Base-by-base conservation (phyloP, 2,888 invertebrate genomes). In the Pristionchus maxplancki region DNA sequence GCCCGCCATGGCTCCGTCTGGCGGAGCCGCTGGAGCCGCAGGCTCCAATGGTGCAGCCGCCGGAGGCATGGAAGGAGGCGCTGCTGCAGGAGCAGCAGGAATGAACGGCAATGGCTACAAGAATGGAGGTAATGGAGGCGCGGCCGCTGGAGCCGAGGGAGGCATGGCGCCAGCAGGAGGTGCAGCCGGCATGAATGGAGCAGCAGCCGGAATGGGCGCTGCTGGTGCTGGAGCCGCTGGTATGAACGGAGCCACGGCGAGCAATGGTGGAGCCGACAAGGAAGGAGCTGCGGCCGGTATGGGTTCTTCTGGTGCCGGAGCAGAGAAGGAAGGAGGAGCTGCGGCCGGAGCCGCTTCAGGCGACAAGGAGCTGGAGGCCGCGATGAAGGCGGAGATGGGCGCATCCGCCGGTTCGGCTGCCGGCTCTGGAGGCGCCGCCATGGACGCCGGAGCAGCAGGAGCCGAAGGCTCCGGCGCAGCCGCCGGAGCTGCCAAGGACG, bases 1-100 rank as follows among this genome's bases (percentile, higher is more conserved):
- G 6, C 90, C 82, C 67, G 89, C 88, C 44, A 90, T 89, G 34
- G 74, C 82, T 11, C 87, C n/a, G n/a, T n/a, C 91, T 31, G 88
- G 71, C 44, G 88, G 88, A 48, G 91, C 62, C 74, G 28, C 4
- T 3, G 62, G 64, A 64, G 28, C 64, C 58, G 20, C 20, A 20
- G 58, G 58, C 28, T 28, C 31, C 31, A 31, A 64, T 64, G 64
- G 31, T 3, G 64, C 31, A 3, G 17, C 9, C 11, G 58, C 58
- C 24, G 6, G 20, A 58, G 53, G 20, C 44, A 44, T 9, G 53
- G 53, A 1, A 4, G 50, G 50, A 50, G 50, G 15, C 13, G 48
- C 48, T 48, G 8, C 48, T 48, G 48, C 48, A 48, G 48, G 48
- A 48, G 48, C 48, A 48, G 48, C 48, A 48, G 48, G 48, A 6